Evolutionary conservation across 2,113 vertebrate genomes (phyloP).

Genomic region (Vulpes lagopus): DNA sequence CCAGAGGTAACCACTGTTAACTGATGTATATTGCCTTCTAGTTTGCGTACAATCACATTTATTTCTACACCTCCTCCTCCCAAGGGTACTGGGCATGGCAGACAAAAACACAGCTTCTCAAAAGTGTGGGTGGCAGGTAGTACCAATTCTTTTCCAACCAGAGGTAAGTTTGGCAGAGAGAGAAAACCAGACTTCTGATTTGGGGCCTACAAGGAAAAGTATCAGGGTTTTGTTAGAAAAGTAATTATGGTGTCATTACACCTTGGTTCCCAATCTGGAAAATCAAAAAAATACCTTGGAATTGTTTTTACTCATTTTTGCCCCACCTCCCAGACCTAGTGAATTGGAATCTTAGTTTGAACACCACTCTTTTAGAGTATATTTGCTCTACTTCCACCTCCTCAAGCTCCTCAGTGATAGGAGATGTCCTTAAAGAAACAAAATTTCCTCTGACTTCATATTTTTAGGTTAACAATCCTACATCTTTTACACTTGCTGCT

Average conservation of each 20-base stretch:
- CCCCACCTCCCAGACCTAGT: not conserved
- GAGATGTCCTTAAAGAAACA: conserved; percentile 77
- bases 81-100: not conserved
- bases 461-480: not conserved
- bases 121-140: not conserved
- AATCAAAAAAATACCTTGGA: conserved; percentile 17
- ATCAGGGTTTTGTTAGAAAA: not conserved
- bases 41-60: not conserved
- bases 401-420: not conserved
- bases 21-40: not conserved
- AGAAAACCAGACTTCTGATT: not conserved
- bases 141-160: not conserved
- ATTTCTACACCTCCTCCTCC: not conserved
- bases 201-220: not conserved
- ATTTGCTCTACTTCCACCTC: not conserved
- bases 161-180: conserved; percentile 7
- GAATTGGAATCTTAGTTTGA: conserved; percentile 42
- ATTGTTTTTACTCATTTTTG: conserved; percentile 8
- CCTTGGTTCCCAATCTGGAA: not conserved
- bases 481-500: not conserved
- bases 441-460: not conserved
- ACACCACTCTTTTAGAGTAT: not conserved
- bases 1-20: not conserved
- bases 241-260: not conserved
- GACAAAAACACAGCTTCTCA: not conserved